phyloP scores from a whole-genome alignment of 2,888 invertebrate species.

The Rotaria magnacalcarata region DNA sequence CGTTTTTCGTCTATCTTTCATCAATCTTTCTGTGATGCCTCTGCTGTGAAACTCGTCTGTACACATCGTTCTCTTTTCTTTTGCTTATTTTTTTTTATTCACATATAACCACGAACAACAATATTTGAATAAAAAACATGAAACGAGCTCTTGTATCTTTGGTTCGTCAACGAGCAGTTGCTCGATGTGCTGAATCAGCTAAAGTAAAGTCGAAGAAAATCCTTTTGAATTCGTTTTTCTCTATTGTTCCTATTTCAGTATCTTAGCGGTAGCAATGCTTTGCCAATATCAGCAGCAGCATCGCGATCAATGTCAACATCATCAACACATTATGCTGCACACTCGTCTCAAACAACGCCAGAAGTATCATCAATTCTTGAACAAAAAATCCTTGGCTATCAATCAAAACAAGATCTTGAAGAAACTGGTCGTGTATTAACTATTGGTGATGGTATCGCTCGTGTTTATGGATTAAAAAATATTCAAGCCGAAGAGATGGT shows the following conservation, averaged over 20 bases:
- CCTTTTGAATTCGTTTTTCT: neutral
- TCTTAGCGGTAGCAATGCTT: neutral
- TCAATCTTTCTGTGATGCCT: neutral
- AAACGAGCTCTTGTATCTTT: slow-evolving; percentile 32
- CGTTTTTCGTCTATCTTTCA: neutral
- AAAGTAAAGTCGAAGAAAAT: neutral
- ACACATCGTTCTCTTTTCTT: slow-evolving; percentile 30
- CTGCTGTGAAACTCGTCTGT: neutral
- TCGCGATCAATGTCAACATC: slow-evolving; percentile 41
- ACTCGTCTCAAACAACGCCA: slow-evolving; percentile 62
- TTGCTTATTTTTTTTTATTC: slow-evolving; percentile 3
- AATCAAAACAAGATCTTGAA: slow-evolving; percentile 72
- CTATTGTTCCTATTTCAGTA: neutral
- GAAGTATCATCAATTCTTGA: slow-evolving; percentile 94
- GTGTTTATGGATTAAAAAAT: slow-evolving; percentile 98
- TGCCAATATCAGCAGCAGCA: slow-evolving; percentile 27
- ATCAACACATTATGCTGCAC: neutral
- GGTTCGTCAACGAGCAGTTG: neutral
- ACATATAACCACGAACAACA: slow-evolving; percentile 24
- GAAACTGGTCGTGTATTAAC: slow-evolving; percentile 96
- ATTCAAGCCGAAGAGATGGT: slow-evolving; percentile 99
- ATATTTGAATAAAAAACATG: slow-evolving; percentile 28
- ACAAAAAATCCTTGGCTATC: slow-evolving; percentile 91
- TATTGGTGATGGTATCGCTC: slow-evolving; percentile 99
- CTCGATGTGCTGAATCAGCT: slow-evolving; percentile 22